Base-by-base conservation (phyloP, 2,888 invertebrate species). In the Caenorhabditis angaria region DNA sequence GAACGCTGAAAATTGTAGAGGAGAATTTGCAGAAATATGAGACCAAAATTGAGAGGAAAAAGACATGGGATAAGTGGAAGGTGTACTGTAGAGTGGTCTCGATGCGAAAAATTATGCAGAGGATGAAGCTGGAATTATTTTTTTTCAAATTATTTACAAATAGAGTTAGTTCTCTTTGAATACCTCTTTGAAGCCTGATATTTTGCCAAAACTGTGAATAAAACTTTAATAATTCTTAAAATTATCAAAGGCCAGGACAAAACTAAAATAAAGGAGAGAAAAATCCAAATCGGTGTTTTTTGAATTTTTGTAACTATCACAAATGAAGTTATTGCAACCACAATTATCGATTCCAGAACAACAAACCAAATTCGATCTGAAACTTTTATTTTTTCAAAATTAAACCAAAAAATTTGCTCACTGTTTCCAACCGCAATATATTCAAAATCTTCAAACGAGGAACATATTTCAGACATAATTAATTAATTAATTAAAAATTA, bases 361-460 rank as follows among this genome's bases (percentile, higher is more conserved):
- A 65, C n/a, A 29, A 70, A 64, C 2, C 32, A 64, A 20, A 48
- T 20, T 2, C 69, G 63, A 41, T 64, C 69, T 69, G 60, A 53
- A n/a, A n/a, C n/a, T n/a, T n/a, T n/a, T n/a, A n/a, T n/a, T n/a
- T n/a, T n/a, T n/a, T n/a, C n/a, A 3, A 22, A n/a, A n/a, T n/a
- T n/a, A n/a, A n/a, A 25, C 3, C 0, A 29, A n/a, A 58, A 5
- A 18, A 14, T 47, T 59, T 6, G 61, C 54, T 61, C 53, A 70
- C 69, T 56, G 32, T 65, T 25, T 10, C 69, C 69, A 51, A 65
- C 64, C 2, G 48, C 61, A 47, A 64, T 70, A 53, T 70, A 70
- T 48, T 70, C 69, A n/a, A 63, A 70, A 35, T 70, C 69, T 32
- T 70, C 69, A 53, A 60, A 70, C 25, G 69, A 64, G 8, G 53